Evolutionary conservation across 2,113 vertebrate species (phyloP).

Genomic region (Hylia prasina): DNA sequence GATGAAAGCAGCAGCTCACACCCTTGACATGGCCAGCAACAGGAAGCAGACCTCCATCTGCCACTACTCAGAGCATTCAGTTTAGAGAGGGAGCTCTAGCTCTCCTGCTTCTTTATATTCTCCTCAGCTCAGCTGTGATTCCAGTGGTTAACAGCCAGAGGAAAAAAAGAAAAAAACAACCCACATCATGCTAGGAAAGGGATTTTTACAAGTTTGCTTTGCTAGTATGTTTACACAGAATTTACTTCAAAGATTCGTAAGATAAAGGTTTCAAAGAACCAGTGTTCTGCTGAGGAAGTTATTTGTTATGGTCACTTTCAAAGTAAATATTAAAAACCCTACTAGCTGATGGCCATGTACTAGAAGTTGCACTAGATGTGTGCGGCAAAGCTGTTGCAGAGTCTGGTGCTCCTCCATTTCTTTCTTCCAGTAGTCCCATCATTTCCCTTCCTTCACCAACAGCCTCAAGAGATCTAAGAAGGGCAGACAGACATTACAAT

Average conservation of each 20-base stretch:
- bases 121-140: not conserved
- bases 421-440: not conserved
- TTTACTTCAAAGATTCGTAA: not conserved
- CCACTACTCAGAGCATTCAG: not conserved
- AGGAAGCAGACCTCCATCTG: not conserved
- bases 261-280: not conserved
- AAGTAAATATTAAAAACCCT: not conserved
- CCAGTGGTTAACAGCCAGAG: not conserved
- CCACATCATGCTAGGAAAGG: not conserved
- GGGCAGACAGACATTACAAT: not conserved
- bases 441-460: not conserved
- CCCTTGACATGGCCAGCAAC: not conserved
- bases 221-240: not conserved
- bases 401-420: not conserved
- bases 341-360: not conserved
- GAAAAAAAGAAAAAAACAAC: fast-evolving
- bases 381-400: not conserved
- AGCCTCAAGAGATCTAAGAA: not conserved
- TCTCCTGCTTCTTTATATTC: not conserved
- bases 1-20: not conserved
- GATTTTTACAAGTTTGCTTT: not conserved
- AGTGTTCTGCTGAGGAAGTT: not conserved
- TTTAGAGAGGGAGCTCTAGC: not conserved
- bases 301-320: not conserved
- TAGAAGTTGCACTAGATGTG: not conserved